Evolutionary conservation across 2,113 vertebrate species (phyloP).

Genomic region (Chauna torquata): DNA sequence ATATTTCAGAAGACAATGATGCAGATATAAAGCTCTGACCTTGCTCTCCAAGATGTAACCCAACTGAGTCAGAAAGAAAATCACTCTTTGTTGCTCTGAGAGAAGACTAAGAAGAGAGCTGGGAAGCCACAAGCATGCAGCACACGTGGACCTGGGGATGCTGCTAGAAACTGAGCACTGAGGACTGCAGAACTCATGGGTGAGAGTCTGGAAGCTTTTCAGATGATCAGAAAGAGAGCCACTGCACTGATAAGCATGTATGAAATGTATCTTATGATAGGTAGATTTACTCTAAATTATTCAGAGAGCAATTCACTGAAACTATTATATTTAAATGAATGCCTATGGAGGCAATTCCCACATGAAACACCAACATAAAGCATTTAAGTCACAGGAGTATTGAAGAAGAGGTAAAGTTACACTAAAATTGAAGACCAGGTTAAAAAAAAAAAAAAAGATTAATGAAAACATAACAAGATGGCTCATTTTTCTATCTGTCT

Average conservation of each 20-base stretch:
- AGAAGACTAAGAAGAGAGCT: not conserved
- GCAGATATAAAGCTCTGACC: not conserved
- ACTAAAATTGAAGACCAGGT: not conserved
- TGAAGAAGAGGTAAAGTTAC: not conserved
- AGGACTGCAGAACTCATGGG: not conserved
- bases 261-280: not conserved
- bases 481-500: not conserved
- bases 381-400: not conserved
- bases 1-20: not conserved
- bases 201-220: not conserved
- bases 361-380: not conserved
- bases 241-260: not conserved
- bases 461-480: not conserved
- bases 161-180: not conserved
- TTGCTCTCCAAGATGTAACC: not conserved
- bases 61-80: not conserved
- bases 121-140: not conserved
- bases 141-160: fast-evolving
- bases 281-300: not conserved
- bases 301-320: not conserved
- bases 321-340: not conserved
- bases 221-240: not conserved
- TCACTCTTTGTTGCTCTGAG: not conserved
- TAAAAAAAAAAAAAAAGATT: not conserved
- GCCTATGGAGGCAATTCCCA: not conserved